These are phyloP conservation scores for Urocolius indicus DNA, from an alignment of 2,113 vertebrate genomes.

Conservation along the genomic window DNA sequence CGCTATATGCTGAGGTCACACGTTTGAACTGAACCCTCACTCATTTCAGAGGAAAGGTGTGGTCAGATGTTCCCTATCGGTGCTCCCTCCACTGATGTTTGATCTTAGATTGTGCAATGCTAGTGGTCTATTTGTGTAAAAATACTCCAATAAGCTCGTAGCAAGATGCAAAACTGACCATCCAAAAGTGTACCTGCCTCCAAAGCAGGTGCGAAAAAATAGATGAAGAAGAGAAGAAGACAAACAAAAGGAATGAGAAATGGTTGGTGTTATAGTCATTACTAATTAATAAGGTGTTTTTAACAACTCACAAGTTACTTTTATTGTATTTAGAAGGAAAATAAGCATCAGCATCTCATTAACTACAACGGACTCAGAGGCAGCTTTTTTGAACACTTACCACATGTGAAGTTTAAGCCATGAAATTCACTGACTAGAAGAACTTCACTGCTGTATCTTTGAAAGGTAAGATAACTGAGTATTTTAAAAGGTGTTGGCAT, in stretches of 20 bases:
- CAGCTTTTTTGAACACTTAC: conserved; percentile 78
- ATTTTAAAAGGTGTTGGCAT: conserved; percentile 90
- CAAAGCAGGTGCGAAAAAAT: not conserved
- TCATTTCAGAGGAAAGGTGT: not conserved
- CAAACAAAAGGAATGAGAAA: not conserved
- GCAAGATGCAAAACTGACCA: not conserved
- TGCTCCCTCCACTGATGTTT: not conserved
- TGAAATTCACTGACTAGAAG: conserved; percentile 94
- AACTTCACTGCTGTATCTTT: conserved; percentile 93
- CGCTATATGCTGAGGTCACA: accelerated
- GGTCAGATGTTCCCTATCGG: not conserved
- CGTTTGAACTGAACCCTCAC: not conserved
- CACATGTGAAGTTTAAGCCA: conserved; percentile 89
- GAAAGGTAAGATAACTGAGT: conserved; percentile 92
- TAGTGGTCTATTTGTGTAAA: not conserved
- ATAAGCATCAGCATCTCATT: not conserved
- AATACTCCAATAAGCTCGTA: not conserved
- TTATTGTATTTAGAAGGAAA: not conserved
- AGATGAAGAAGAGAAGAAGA: not conserved
- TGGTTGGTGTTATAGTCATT: not conserved
- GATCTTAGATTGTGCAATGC: not conserved
- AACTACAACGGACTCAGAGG: not conserved
- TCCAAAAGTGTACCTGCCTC: not conserved
- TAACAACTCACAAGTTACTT: not conserved
- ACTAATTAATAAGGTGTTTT: not conserved